phyloP scores from a whole-genome alignment of 2,113 vertebrate species.

The Nycticebus coucang region DNA sequence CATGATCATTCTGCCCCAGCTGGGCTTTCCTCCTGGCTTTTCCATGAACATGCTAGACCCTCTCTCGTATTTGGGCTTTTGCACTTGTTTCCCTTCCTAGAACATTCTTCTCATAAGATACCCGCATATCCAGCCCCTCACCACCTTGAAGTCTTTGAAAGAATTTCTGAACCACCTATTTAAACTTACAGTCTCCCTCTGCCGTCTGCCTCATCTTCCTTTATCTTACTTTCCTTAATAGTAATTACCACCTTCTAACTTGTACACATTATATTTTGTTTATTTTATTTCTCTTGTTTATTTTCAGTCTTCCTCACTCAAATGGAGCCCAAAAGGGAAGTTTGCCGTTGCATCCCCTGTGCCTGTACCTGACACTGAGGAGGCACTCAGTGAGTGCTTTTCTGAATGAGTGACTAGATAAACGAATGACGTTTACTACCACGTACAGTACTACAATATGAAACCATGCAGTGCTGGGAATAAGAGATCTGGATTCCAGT shows the following conservation, averaged over 20 bases:
- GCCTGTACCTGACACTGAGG: neutral
- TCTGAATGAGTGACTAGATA: neutral
- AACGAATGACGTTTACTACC: neutral
- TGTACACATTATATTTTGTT: neutral
- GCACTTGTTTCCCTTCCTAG: neutral
- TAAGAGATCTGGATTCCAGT: neutral
- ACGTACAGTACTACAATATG: neutral
- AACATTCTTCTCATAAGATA: neutral
- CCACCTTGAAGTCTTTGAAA: neutral
- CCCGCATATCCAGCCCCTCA: accelerated
- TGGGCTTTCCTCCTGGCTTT: neutral
- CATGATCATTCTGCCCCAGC: neutral
- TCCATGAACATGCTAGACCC: neutral
- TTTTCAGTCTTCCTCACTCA: neutral
- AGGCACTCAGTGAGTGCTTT: neutral
- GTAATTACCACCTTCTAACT: neutral
- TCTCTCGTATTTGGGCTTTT: neutral
- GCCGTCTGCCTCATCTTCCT: neutral
- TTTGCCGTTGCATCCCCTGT: neutral
- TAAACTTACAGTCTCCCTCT: neutral
- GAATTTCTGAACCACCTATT: neutral
- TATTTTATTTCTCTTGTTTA: neutral
- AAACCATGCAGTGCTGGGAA: neutral
- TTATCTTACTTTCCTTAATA: neutral
- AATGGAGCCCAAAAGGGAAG: neutral